Percentiles rank a stretch among this genome's conserved stretches.
Conservation (phyloP, 2,113 vertebrate genomes). For the Psittacula cyanocephala region DNA sequence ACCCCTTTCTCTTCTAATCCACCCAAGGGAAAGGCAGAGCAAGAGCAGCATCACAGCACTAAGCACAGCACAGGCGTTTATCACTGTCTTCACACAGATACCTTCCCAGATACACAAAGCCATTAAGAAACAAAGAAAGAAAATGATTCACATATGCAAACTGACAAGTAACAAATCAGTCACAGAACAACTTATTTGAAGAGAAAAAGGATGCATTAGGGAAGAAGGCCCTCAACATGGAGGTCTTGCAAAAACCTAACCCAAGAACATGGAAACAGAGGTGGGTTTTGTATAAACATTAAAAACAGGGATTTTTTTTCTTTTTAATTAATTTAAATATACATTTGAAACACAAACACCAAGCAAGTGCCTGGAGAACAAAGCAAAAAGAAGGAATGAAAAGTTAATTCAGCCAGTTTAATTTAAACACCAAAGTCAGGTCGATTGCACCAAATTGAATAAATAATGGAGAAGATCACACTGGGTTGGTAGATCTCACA, state of each 20-base stretch:
- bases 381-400: conserved; percentile 18
- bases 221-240: neutral
- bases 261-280: neutral
- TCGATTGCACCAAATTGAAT: conserved; percentile 36
- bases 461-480: conserved; percentile 37
- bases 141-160: neutral
- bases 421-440: conserved; percentile 16
- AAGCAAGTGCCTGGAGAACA: neutral
- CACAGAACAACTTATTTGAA: neutral
- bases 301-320: neutral
- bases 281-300: neutral
- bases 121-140: neutral
- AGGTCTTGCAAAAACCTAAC: neutral
- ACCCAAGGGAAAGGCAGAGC: conserved; percentile 31
- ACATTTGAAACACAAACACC: conserved; percentile 42
- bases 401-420: conserved; percentile 11
- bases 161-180: neutral
- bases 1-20: conserved; percentile 26
- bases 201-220: neutral
- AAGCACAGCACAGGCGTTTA: conserved; percentile 21
- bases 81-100: neutral
- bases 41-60: conserved; percentile 31
- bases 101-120: neutral
- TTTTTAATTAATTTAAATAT: conserved; percentile 27
- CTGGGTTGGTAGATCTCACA: neutral